Evolutionary conservation across 1,140 invertebrate species (phyloP), one percentile per base, ranked within the genome.

Genomic region (Habropoda laboriosa): DNA sequence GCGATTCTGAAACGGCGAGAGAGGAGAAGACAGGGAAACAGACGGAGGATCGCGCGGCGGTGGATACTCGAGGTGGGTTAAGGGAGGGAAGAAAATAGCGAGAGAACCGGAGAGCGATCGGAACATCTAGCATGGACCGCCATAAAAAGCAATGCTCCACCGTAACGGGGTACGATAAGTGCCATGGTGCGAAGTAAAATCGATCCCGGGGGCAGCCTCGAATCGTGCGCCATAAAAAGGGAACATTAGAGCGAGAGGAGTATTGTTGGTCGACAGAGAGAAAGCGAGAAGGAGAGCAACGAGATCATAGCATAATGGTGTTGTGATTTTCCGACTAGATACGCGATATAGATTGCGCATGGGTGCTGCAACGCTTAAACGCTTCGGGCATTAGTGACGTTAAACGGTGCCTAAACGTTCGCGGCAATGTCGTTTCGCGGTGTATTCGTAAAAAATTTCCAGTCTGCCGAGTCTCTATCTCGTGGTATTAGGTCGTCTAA

Each of bases 221-320:
- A 89, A 92, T 92, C 89, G 88, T 85, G 82, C 74, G 82, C 88
- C 90, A 91, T 92, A 93, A 93, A 92, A 92, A 92, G 87, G 87
- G 88, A 87, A 90, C 91, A 90, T 92, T 92, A 90, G 78, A 82
- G 87, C 57, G 72, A 85, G 60, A 74, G 24, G 30, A 27, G n/a
- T n/a, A n/a, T 1, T 6, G 35, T 13, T 7, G 35, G 58, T 35
- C 38, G 32, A 30, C 45, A 21, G 32, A 82, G 67, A 57, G 38
- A 35, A 38, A 82, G 71, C 51, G 38, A 49, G 70, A 53, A 64
- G 53, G 60, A 57, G 8, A 47, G 38, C 45, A 63, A 73, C 70
- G 73, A 79, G 79, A 85, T 75, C 80, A 70, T 79, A 80, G 84
- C 90, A 89, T 92, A 92, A 92, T 87, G 88, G 88, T 88, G 88